phyloP scores from a whole-genome alignment of 1,140 invertebrate genomes.

The Listronotus oregonensis region DNA sequence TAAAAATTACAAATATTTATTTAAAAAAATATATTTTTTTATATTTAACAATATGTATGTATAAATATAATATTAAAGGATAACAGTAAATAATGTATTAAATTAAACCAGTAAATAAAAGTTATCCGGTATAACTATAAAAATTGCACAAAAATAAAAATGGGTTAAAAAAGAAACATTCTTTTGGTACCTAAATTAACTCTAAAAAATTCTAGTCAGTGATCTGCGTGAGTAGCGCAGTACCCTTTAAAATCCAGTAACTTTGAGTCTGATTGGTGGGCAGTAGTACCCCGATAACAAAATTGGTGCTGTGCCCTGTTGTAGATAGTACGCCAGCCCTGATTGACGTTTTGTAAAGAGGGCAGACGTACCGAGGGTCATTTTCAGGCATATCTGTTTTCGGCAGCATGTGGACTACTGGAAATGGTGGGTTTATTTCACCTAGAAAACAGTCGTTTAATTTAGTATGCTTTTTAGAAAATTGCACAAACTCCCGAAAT shows the following conservation, averaged over 20 bases:
- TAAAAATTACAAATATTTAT: no score
- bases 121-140: no score
- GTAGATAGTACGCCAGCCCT: conserved; percentile 83
- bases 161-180: no score
- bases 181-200: no score
- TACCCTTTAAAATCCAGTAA: conserved; percentile 87
- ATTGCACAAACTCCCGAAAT: no score
- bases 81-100: no score
- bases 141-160: no score
- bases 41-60: no score
- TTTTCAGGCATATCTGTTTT: conserved; percentile 63
- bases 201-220: conserved; percentile 56
- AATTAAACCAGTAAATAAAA: no score
- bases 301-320: conserved; percentile 89
- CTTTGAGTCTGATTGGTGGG: conserved; percentile 65
- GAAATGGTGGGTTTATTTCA: conserved; percentile 77
- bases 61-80: no score
- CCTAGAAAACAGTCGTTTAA: conserved; percentile 56
- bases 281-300: conserved; percentile 79
- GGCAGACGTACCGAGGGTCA: conserved; percentile 73
- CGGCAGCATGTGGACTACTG: conserved; percentile 76
- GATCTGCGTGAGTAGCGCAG: conserved; percentile 80
- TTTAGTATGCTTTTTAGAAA: no score
- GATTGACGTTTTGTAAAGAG: conserved; percentile 85
- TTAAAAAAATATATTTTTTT: no score